phyloP scores from a whole-genome alignment of 2,113 vertebrate genomes.

The Ptyas mucosa region DNA sequence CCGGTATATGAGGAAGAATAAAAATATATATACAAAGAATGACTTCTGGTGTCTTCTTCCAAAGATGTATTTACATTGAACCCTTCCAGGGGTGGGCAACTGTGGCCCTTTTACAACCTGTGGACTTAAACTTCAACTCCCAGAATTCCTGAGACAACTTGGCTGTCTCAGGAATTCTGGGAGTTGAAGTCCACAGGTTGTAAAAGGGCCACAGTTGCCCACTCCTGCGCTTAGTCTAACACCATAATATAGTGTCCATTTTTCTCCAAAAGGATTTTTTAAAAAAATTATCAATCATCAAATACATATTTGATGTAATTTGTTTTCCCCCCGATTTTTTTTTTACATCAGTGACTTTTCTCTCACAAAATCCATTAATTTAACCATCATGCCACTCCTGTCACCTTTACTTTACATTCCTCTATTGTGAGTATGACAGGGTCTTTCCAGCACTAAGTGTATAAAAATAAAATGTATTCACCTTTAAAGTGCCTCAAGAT shows the following conservation, averaged over 20 bases:
- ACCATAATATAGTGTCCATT: background rate
- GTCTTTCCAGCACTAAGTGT: background rate
- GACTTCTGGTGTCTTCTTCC: too few relatives aligned
- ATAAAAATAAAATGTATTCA: background rate
- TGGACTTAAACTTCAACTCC: too few relatives aligned
- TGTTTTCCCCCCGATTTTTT: background rate
- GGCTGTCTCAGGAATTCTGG: too few relatives aligned
- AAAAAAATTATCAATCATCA: background rate
- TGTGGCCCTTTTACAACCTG: too few relatives aligned
- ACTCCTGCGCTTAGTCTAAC: background rate
- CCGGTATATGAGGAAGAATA: too few relatives aligned
- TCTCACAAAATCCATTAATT: background rate
- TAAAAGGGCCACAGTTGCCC: too few relatives aligned
- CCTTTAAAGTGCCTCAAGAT: background rate
- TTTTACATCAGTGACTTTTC: background rate
- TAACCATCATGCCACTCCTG: background rate
- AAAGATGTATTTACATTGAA: too few relatives aligned
- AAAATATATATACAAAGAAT: too few relatives aligned
- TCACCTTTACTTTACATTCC: background rate
- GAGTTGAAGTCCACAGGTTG: too few relatives aligned
- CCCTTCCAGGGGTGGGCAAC: too few relatives aligned
- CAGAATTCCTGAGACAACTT: too few relatives aligned
- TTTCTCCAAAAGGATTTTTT: background rate
- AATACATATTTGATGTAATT: background rate
- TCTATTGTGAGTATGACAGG: background rate